Conservation (phyloP, 2,113 vertebrate genomes). For the Mandrillus leucophaeus region DNA sequence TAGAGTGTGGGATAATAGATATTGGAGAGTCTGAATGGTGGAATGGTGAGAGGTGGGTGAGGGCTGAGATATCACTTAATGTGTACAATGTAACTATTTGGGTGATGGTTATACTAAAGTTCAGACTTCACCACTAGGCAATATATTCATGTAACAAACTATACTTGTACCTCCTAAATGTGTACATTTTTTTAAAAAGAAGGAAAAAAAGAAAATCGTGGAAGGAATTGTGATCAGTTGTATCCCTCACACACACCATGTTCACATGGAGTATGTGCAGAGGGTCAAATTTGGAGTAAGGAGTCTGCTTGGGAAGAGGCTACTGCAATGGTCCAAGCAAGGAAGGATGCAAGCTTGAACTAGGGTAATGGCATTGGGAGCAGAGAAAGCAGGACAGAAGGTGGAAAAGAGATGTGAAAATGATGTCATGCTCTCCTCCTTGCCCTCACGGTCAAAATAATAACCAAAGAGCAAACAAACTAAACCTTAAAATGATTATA, state of each 20-base stretch:
- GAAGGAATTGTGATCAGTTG: background rate
- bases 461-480: conserved; percentile 64
- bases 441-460: conserved; percentile 29
- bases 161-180: background rate
- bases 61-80: no score
- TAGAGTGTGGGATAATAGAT: background rate
- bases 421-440: background rate
- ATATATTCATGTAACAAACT: background rate
- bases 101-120: no score
- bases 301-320: background rate
- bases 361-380: no score
- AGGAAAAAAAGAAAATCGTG: background rate
- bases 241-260: background rate
- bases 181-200: background rate
- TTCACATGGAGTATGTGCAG: background rate
- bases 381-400: background rate
- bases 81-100: no score
- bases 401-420: background rate
- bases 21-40: background rate
- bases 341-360: background rate
- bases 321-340: background rate
- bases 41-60: background rate
- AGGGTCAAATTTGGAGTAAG: background rate
- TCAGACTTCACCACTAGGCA: no score
- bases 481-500: conserved; percentile 68